Conservation (phyloP, 2,888 invertebrate species). For the Heteropelma amictum region DNA sequence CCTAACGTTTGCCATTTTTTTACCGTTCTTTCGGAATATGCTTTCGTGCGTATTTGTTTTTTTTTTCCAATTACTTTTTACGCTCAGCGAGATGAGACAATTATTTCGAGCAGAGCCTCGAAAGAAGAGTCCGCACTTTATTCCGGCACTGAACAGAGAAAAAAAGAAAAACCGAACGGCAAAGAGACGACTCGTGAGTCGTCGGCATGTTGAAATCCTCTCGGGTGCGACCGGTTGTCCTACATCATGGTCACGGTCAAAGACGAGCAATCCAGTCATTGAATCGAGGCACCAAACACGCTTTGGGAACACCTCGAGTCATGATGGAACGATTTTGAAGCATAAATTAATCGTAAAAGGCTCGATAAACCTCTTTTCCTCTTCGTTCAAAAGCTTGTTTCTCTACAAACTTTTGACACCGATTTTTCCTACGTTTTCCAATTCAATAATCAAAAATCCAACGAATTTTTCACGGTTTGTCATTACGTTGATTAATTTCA, state of each 20-base stretch:
- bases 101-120: constrained; percentile 61
- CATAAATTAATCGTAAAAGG: too few relatives aligned
- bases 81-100: constrained; percentile 2
- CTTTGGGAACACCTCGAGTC: constrained; percentile 58
- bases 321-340: too few relatives aligned
- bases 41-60: background rate
- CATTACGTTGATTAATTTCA: too few relatives aligned
- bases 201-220: constrained; percentile 53
- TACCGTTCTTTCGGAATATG: constrained; percentile 12
- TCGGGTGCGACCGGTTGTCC: constrained; percentile 73
- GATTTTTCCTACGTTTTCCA: too few relatives aligned
- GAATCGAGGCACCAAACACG: constrained; percentile 26
- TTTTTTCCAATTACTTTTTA: constrained; percentile 1
- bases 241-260: constrained; percentile 75
- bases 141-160: constrained; percentile 57
- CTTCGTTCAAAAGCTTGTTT: too few relatives aligned
- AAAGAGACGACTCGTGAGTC: background rate
- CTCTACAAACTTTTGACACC: too few relatives aligned
- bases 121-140: constrained; percentile 57
- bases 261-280: constrained; percentile 52
- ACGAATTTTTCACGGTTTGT: too few relatives aligned
- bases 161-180: constrained; percentile 4
- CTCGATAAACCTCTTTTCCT: too few relatives aligned
- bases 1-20: too few relatives aligned
- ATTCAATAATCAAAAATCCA: too few relatives aligned